These are phyloP conservation scores for Pollenia amentaria DNA, from an alignment of 2,888 invertebrate species.

Conservation along the genomic window DNA sequence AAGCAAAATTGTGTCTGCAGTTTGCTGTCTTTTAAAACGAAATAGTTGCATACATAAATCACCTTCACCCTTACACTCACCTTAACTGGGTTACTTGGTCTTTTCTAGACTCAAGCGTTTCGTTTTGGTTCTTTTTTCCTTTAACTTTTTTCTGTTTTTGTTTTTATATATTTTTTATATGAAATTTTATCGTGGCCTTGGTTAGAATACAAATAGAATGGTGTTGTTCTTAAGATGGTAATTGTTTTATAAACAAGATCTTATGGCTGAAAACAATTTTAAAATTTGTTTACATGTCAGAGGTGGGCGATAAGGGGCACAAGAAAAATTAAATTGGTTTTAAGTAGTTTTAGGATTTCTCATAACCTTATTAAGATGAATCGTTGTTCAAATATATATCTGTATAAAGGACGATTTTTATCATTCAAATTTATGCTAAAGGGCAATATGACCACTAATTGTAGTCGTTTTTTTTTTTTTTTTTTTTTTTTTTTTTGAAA, in stretches of 20 bases:
- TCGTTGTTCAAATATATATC: too few species aligned
- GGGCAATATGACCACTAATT: too few species aligned
- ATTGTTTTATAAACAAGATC: constrained; percentile 65
- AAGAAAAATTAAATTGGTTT: not conserved
- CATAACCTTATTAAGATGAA: too few species aligned
- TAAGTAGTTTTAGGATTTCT: too few species aligned
- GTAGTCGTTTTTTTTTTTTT: too few species aligned
- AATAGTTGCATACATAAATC: constrained; percentile 28
- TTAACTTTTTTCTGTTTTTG: constrained; percentile 1
- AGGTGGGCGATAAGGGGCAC: constrained; percentile 6
- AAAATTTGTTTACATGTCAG: constrained; percentile 43
- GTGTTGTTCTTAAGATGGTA: constrained; percentile 67
- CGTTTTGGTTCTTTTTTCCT: constrained; percentile 23
- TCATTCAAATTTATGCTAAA: too few species aligned
- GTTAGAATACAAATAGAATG: constrained; percentile 57
- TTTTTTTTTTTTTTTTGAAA: too few species aligned
- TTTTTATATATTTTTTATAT: constrained; percentile 18
- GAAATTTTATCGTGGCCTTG: constrained; percentile 50
- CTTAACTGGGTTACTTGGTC: constrained; percentile 64
- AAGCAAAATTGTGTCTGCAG: not conserved
- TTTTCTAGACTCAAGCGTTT: constrained; percentile 34
- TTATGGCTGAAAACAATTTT: constrained; percentile 63
- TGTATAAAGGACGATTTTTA: too few species aligned
- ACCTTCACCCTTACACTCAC: constrained; percentile 60
- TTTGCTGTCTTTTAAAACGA: constrained; percentile 6